A percentile compares a stretch with the other conserved stretches of the same genome.
These are phyloP conservation scores for Zaprionus capensis DNA, from an alignment of 1,140 invertebrate genomes.

Conservation along the genomic window DNA sequence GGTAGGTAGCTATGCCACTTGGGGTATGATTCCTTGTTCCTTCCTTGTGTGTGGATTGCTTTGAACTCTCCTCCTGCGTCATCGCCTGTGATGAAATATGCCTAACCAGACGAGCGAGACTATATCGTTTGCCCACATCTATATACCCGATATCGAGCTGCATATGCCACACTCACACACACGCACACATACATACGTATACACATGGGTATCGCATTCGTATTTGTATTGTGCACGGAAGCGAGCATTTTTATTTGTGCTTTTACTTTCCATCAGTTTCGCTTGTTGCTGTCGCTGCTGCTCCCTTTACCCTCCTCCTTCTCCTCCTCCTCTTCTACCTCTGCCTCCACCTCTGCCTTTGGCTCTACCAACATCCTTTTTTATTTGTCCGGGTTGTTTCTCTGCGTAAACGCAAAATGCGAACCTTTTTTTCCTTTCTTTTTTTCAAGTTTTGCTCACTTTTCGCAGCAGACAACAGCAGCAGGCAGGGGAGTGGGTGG, in stretches of 20 bases:
- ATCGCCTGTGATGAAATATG: slow-evolving; percentile 79
- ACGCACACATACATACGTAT: slow-evolving; percentile 11
- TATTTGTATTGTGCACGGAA: slow-evolving; percentile 23
- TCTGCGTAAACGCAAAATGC: slow-evolving; percentile 68
- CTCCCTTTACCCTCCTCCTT: slow-evolving; percentile 35
- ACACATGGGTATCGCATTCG: slow-evolving; percentile 12
- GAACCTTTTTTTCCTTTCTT: slow-evolving; percentile 62
- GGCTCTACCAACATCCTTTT: slow-evolving; percentile 63
- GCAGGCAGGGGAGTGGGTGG: neutral
- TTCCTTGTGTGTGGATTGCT: slow-evolving; percentile 35
- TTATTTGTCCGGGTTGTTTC: slow-evolving; percentile 62
- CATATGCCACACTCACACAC: slow-evolving; percentile 28
- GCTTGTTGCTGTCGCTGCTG: slow-evolving; percentile 43
- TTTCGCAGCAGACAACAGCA: slow-evolving; percentile 49
- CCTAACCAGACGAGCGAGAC: slow-evolving; percentile 39
- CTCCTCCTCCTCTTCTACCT: slow-evolving; percentile 20
- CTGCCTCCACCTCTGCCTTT: slow-evolving; percentile 33
- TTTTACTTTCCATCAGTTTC: slow-evolving; percentile 74
- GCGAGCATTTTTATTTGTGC: slow-evolving; percentile 68
- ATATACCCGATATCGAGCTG: slow-evolving; percentile 8
- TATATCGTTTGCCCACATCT: slow-evolving; percentile 23
- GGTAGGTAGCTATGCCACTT: slow-evolving; percentile 43
- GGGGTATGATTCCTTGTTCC: slow-evolving; percentile 48
- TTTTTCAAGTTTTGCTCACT: slow-evolving; percentile 53
- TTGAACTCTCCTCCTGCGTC: slow-evolving; percentile 76